A percentile compares a stretch with the other conserved stretches of the same genome.
Evolutionary conservation across 2,797 vertebrate species (phyloP).

Genomic region (Squalus acanthias): DNA sequence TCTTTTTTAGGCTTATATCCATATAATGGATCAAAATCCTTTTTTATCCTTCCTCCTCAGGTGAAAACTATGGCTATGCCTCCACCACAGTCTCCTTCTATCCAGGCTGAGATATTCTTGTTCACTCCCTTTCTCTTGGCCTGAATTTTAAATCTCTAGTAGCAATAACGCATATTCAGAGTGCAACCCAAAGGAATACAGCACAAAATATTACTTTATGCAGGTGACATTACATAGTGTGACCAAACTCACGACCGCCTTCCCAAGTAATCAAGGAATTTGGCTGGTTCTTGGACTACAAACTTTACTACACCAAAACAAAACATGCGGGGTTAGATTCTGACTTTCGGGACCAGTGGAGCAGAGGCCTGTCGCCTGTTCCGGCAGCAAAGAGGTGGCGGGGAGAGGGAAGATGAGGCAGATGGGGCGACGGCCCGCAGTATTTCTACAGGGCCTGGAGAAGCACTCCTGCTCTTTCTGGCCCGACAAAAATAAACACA

Average conservation of each 20-base stretch:
- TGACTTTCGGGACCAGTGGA: not conserved
- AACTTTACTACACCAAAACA: too few species aligned
- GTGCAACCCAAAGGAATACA: not conserved
- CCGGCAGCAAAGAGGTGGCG: not conserved
- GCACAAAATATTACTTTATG: not conserved
- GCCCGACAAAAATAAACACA: not conserved
- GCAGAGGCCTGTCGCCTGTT: not conserved
- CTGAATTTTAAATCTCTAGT: not conserved
- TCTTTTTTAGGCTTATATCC: too few species aligned
- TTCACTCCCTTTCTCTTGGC: not conserved
- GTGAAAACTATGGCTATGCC: not conserved
- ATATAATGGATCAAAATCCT: not conserved
- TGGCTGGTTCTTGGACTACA: not conserved
- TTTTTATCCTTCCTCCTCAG: not conserved
- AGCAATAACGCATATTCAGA: not conserved
- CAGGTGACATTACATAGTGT: not conserved
- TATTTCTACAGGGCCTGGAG: not conserved
- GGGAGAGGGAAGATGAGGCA: not conserved
- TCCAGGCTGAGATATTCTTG: not conserved
- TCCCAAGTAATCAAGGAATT: not conserved
- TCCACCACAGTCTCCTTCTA: not conserved
- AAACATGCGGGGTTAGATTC: not conserved
- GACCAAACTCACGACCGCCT: not conserved
- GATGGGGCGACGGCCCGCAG: not conserved
- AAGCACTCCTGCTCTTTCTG: not conserved